Base-by-base conservation (phyloP, 2,113 vertebrate genomes). In the Callipepla squamata region DNA sequence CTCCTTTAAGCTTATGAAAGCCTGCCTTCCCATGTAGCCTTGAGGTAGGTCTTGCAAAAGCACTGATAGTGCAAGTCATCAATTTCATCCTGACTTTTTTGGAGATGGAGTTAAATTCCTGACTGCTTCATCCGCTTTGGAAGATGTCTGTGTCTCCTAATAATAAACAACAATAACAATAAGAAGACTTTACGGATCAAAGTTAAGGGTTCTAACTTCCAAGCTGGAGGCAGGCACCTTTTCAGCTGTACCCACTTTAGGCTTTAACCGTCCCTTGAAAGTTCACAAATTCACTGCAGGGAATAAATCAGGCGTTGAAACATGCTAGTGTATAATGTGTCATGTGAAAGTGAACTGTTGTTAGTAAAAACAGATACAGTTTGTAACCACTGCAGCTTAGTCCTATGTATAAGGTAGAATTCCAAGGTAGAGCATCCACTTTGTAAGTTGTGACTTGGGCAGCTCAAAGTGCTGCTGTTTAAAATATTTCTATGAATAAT, bases 381-480 rank as follows among this genome's bases (percentile, higher is more conserved):
- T 74, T 47, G 26, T 45, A 77, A 30, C 65, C 4, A 2, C 36
- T 58, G 14, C 34, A 44, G 17, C 50, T 90, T 42, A 28, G 2
- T 79, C 25, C 26, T 36, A 0, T 63, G 78, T 13, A 8, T 0
- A 2, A 82, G 22, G 47, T 2, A 3, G 21, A 73, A 55, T 38
- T 83, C 51, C 32, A 74, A 32, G 36, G 7, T 32, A 12, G 22
- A 38, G 11, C 5, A 21, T 62, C 34, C 3, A 0, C 26, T 50
- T 61, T n/a, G 19, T 40, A 51, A 83, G 9, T n/a, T 69, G 25
- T 62, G n/a, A 28, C 38, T 70, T 72, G 15, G 22, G 40, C 17
- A 50, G 26, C 20, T 38, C 22, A 48, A 57, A 89, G 36, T 4
- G 16, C 44, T 94, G 47, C 89, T 91, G 26, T 38, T 76, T 36